These are phyloP conservation scores for Acanthiza pusilla DNA, from an alignment of 2,797 vertebrate species.

Conservation along the genomic window DNA sequence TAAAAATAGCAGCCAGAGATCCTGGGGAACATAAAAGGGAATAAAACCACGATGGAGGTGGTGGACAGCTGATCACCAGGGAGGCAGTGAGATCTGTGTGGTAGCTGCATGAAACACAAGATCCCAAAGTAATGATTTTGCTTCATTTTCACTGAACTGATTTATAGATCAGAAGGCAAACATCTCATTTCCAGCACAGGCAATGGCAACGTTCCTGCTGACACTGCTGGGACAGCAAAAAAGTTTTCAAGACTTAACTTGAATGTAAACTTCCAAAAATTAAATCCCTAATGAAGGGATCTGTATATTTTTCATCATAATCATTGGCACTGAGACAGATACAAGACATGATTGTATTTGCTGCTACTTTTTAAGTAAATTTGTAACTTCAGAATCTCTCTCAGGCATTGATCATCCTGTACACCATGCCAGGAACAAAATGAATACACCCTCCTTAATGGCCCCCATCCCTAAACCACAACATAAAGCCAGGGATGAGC, in stretches of 20 bases:
- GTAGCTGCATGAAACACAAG: not conserved
- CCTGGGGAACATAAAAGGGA: not conserved
- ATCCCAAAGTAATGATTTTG: not conserved
- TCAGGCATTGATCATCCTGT: not conserved
- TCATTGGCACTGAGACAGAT: not conserved
- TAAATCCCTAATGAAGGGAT: not conserved
- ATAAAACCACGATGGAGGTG: fast-evolving
- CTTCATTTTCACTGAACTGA: not conserved
- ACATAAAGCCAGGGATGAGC: not conserved
- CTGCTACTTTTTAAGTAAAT: not conserved
- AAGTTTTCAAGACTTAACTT: not conserved
- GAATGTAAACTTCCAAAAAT: slow-evolving; percentile 1
- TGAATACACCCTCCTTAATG: not conserved
- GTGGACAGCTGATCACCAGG: not conserved
- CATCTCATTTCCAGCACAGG: not conserved
- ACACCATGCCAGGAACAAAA: not conserved
- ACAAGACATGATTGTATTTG: not conserved
- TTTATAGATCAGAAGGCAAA: not conserved
- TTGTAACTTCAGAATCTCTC: not conserved
- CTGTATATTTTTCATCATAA: not conserved
- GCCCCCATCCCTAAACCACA: not conserved
- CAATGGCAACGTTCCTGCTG: not conserved
- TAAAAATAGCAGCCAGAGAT: not conserved
- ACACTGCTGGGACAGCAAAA: not conserved
- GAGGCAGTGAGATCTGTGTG: not conserved